phyloP scores from a whole-genome alignment of 2,113 vertebrate genomes.

The Toxostoma redivivum region DNA sequence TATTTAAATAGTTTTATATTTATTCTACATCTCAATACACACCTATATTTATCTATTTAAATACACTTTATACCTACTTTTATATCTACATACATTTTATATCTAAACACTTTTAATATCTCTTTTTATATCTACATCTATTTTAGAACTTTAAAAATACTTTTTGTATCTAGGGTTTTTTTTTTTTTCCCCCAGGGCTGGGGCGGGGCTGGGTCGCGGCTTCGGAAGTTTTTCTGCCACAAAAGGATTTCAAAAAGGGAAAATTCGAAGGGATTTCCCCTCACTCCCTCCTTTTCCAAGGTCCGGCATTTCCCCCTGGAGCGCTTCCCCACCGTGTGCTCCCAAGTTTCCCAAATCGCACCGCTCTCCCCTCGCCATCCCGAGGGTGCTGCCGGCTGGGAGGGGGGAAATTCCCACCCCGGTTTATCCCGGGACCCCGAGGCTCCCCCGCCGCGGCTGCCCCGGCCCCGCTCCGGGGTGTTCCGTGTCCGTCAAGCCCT shows the following conservation, averaged over 20 bases:
- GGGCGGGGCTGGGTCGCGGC: neutral
- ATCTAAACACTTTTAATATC: neutral
- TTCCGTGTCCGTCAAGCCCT: neutral
- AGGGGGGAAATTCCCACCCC: accelerated
- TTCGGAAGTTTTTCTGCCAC: accelerated
- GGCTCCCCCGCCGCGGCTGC: too few relatives aligned
- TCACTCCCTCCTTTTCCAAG: accelerated
- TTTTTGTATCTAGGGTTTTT: neutral
- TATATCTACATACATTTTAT: too few relatives aligned
- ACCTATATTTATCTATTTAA: neutral
- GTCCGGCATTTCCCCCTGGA: neutral
- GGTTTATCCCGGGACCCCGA: accelerated
- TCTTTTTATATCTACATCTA: neutral
- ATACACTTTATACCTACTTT: neutral
- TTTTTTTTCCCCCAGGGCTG: neutral
- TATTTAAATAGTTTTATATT: too few relatives aligned
- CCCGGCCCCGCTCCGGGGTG: neutral
- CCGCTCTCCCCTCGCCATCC: neutral
- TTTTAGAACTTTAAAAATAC: neutral
- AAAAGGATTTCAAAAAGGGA: neutral
- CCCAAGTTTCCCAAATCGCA: neutral
- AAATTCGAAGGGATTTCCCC: neutral
- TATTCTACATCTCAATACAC: neutral
- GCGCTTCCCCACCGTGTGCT: neutral
- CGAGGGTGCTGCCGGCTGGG: accelerated